Base-by-base conservation (phyloP, 2,888 invertebrate genomes). In the Eustalomyia histrio region DNA sequence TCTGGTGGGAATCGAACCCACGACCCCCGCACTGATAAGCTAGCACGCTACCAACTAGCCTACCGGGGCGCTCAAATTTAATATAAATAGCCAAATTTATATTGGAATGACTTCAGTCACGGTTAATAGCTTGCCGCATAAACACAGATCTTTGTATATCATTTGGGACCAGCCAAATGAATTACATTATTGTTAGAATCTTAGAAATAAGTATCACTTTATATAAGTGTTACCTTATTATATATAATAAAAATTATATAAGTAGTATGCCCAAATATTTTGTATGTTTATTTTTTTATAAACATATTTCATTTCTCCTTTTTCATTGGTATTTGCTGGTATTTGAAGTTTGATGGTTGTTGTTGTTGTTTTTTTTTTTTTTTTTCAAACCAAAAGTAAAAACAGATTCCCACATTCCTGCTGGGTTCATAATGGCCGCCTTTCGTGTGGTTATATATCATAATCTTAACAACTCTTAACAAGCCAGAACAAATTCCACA, bases 381-480 rank as follows among this genome's bases (percentile, higher is more conserved):
- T 65, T 53, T 53, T 63, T 57, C 17, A 14, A 24, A 24, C 24
- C 18, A 69, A n/a, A 60, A 10, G 7, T 29, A 6, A 29, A 24
- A 68, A 65, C 84, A 86, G 86, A 84, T 88, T 88, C 87, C 87
- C 88, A 88, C 88, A 88, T 88, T 87, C 88, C 88, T 85, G 88
- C 88, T 88, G 87, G 84, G 88, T 86, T 84, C 85, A 87, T 88
- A 88, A 88, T 88, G 88, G 88, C 88, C 86, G 87, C 86, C 85
- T 85, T 83, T 83, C 84, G 85, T 82, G 69, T 76, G 83, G 83
- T 78, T 76, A 83, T 88, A 88, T 88, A 88, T 88, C 88, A 88
- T 88, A 88, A 88, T 87, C 87, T 88, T 88, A 88, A 88, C 88
- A 87, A 88, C 88, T 87, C 88, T 88, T 88, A 88, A 88, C 88